Evolutionary conservation across 2,797 vertebrate genomes (phyloP).

Genomic region (Gallirallus australis): DNA sequence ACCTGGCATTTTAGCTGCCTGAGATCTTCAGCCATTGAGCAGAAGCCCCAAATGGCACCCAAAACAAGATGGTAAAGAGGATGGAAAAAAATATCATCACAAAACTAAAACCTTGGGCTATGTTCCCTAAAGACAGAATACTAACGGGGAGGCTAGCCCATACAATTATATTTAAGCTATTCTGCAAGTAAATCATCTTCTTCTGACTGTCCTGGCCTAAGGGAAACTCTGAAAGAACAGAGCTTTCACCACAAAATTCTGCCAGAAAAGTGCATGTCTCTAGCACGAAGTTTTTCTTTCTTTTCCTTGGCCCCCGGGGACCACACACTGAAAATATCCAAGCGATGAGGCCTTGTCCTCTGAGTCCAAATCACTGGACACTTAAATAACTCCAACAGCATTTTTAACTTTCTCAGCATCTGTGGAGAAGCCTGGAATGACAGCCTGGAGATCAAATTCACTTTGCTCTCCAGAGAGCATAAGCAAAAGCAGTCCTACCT

Average conservation of each 20-base stretch:
- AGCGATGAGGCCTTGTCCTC: neutral
- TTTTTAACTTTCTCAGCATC: slow-evolving; percentile 13
- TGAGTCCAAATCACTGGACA: neutral
- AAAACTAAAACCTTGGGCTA: neutral
- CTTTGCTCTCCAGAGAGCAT: neutral
- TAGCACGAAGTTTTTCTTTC: neutral
- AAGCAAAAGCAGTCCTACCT: slow-evolving; percentile 3
- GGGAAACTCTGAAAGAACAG: neutral
- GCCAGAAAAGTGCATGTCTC: neutral
- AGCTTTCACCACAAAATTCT: neutral
- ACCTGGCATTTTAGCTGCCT: neutral
- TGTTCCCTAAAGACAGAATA: neutral
- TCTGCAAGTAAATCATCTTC: neutral
- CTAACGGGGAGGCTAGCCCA: neutral
- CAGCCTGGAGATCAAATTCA: neutral
- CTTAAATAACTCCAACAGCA: neutral
- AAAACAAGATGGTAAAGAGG: neutral
- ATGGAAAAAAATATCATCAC: neutral
- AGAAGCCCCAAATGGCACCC: neutral
- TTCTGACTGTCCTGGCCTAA: neutral
- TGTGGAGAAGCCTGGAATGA: neutral
- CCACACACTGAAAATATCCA: neutral
- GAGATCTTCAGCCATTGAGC: neutral
- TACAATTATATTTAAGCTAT: neutral
- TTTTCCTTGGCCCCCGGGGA: neutral